These are phyloP conservation scores for Druceiella hillmani DNA, from an alignment of 2,888 invertebrate genomes.

Conservation along the genomic window DNA sequence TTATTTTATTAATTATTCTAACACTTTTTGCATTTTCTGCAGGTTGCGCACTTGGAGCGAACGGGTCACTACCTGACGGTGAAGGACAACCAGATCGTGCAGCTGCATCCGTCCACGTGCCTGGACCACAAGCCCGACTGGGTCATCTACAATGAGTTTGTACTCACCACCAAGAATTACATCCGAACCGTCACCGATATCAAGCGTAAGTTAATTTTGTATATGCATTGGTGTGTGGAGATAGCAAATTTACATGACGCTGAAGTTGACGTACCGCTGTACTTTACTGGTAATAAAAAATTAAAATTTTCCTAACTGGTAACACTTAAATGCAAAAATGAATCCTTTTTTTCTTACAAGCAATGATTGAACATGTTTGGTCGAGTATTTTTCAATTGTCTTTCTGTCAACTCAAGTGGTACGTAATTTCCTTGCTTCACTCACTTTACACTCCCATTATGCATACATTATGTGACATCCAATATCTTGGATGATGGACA, in stretches of 20 bases:
- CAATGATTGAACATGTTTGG: no score
- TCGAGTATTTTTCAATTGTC: no score
- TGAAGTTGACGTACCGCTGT: background rate
- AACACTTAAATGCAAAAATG: no score
- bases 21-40: slow-evolving; percentile 21
- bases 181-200: slow-evolving; percentile 98
- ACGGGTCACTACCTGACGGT: slow-evolving; percentile 98
- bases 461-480: no score
- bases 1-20: no score
- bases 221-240: slow-evolving; percentile 7
- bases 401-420: no score
- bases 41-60: slow-evolving; percentile 95
- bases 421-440: no score
- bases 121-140: slow-evolving; percentile 99
- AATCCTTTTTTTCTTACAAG: no score
- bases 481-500: no score
- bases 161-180: slow-evolving; percentile 98
- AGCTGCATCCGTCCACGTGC: slow-evolving; percentile 97
- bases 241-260: background rate
- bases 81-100: slow-evolving; percentile 98
- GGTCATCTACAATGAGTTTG: slow-evolving; percentile 99
- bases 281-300: no score
- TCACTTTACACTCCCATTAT: no score
- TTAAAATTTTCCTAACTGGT: no score
- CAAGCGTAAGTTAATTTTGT: slow-evolving; percentile 70